Base-by-base conservation (phyloP, 1,140 invertebrate species). In the Sminthurinus signatus region DNA sequence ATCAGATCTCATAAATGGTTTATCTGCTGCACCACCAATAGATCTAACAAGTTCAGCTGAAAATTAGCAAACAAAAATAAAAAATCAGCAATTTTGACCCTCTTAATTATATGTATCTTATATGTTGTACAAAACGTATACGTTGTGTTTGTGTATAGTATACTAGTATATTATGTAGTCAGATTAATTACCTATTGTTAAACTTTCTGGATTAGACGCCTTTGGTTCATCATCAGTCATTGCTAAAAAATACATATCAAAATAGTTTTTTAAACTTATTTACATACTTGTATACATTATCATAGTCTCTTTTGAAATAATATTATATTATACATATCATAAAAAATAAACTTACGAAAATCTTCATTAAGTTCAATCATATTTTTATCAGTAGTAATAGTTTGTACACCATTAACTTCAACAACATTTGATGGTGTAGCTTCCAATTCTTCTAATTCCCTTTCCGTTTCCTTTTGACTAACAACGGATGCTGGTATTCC, bases 21-120 rank as follows among this genome's bases (percentile, higher is more conserved):
- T 63, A 4, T 62, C 62, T 42, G 62, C 50, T 5, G 64, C 70
- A 19, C 70, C 70, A 2, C 70, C 70, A 61, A 71, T 69, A 8
- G 48, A 42, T 29, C 70, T 25, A 2, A 71, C 70, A 19, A 71
- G 48, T 29, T 71, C 52, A 10, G 66, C 70, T n/a, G n/a, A n/a
- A n/a, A n/a, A n/a, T n/a, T n/a, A n/a, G n/a, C n/a, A n/a, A n/a
- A n/a, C n/a, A n/a, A n/a, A n/a, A n/a, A n/a, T n/a, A n/a, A n/a
- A n/a, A n/a, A n/a, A n/a, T n/a, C n/a, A n/a, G n/a, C n/a, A n/a
- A n/a, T n/a, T n/a, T n/a, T n/a, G n/a, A n/a, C n/a, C n/a, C n/a
- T n/a, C n/a, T n/a, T n/a, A n/a, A n/a, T n/a, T n/a, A n/a, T n/a
- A n/a, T n/a, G n/a, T n/a, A n/a, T n/a, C n/a, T n/a, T n/a, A n/a